phyloP scores from a whole-genome alignment of 2,113 vertebrate species.

The Chinchilla lanigera region DNA sequence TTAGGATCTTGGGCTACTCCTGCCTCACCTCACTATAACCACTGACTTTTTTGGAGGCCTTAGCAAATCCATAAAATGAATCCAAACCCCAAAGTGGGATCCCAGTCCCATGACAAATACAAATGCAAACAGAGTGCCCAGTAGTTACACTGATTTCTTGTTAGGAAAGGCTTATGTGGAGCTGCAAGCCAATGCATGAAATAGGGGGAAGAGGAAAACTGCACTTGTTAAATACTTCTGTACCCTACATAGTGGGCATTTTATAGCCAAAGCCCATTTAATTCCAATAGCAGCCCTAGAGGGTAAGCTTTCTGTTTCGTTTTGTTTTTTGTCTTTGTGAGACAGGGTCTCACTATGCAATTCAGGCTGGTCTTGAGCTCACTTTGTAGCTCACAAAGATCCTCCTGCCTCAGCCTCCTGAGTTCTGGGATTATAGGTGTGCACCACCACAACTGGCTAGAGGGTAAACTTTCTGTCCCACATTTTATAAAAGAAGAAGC shows the following conservation, averaged over 20 bases:
- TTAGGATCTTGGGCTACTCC: not conserved
- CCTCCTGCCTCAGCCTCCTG: too few relatives aligned
- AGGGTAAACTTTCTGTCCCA: not conserved
- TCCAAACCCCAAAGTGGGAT: not conserved
- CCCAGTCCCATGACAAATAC: not conserved
- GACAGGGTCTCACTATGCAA: too few relatives aligned
- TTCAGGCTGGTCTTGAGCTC: too few relatives aligned
- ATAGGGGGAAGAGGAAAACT: not conserved
- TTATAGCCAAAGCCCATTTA: not conserved
- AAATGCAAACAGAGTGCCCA: not conserved
- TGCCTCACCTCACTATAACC: not conserved
- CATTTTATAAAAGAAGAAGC: not conserved
- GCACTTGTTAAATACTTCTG: not conserved
- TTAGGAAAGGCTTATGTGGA: not conserved
- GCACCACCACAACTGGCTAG: too few relatives aligned
- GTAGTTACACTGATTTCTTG: not conserved
- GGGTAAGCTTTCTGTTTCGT: too few relatives aligned
- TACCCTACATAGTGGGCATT: not conserved
- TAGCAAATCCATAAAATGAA: not conserved
- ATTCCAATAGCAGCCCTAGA: not conserved
- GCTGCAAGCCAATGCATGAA: not conserved
- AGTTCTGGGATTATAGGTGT: too few relatives aligned
- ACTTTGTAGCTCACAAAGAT: too few relatives aligned
- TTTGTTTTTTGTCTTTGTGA: too few relatives aligned
- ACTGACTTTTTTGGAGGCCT: not conserved